These are phyloP conservation scores for Ectropis crepuscularia DNA, from an alignment of 2,888 invertebrate genomes.

Conservation along the genomic window DNA sequence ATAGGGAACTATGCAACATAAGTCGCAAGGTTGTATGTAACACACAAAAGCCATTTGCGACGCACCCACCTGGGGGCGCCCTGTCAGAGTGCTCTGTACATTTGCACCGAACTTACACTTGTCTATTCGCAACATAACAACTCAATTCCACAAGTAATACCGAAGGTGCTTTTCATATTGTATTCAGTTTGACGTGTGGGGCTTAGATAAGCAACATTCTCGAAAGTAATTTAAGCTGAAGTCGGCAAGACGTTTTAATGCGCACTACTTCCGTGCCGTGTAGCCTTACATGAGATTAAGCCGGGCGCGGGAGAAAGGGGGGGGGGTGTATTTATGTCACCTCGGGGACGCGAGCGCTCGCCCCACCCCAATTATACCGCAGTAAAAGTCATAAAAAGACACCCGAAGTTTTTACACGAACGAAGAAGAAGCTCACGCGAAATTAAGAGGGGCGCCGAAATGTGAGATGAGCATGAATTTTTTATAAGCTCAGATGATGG, in stretches of 20 bases:
- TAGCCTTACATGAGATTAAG: constrained; percentile 82
- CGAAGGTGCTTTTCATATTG: constrained; percentile 7
- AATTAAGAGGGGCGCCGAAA: constrained; percentile 85
- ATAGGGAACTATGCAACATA: constrained; percentile 48
- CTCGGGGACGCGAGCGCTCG: constrained; percentile 80
- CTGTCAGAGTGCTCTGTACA: constrained; percentile 41
- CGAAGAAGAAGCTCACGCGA: constrained; percentile 82
- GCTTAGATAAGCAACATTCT: constrained; percentile 6
- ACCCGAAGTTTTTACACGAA: constrained; percentile 85
- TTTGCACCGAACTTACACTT: constrained; percentile 40
- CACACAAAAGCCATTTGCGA: constrained; percentile 73
- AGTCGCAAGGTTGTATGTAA: constrained; percentile 49
- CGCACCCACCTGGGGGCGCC: constrained; percentile 61
- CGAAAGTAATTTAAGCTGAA: constrained; percentile 56
- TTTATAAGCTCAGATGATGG: constrained; percentile 85
- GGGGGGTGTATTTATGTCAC: constrained; percentile 83
- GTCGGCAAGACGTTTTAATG: constrained; percentile 67
- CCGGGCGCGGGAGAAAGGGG: constrained; percentile 69
- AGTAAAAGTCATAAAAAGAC: constrained; percentile 86
- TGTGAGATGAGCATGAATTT: constrained; percentile 85
- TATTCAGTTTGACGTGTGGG: constrained; percentile 6
- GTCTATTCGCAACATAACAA: constrained; percentile 25
- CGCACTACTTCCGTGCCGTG: constrained; percentile 68
- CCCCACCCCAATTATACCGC: constrained; percentile 85
- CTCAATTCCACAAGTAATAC: constrained; percentile 12